Percentiles rank a stretch among this genome's conserved stretches.
These are phyloP conservation scores for Zoanthus solanderi DNA, from an alignment of 92 coral and sea anemone species.

Conservation along the genomic window DNA sequence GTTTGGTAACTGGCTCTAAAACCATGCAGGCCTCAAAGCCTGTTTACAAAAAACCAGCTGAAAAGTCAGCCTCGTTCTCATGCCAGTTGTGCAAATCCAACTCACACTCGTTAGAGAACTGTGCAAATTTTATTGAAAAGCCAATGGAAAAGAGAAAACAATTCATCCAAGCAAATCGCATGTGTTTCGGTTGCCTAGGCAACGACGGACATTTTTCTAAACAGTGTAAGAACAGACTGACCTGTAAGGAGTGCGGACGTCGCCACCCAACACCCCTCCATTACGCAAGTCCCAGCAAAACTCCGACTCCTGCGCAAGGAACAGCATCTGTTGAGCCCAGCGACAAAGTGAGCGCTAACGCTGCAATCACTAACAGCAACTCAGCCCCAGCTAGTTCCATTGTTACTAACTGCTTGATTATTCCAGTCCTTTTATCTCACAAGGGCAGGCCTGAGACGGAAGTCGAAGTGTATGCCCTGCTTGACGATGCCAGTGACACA, in stretches of 20 bases:
- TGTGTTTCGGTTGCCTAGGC: conserved; percentile 18
- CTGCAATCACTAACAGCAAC: conserved; percentile 12
- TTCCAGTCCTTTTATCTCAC: conserved; percentile 61
- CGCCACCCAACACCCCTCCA: conserved; percentile 11
- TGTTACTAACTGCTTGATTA: conserved; percentile 48
- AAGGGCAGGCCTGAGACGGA: conserved; percentile 54
- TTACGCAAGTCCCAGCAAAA: conserved; percentile 6
- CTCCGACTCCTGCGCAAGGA: conserved; percentile 13
- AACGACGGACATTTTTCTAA: conserved; percentile 8
- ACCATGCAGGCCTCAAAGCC: conserved; percentile 28
- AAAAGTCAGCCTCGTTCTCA: conserved; percentile 28
- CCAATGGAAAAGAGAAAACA: conserved; percentile 14
- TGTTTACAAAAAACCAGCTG: conserved; percentile 1
- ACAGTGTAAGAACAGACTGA: conserved; percentile 14
- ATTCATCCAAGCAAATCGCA: conserved; percentile 4
- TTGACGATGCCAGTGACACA: conserved; percentile 73
- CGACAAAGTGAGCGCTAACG: conserved; percentile 8
- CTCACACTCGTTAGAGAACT: conserved; percentile 27
- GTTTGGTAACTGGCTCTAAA: conserved; percentile 30
- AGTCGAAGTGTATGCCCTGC: conserved; percentile 60
- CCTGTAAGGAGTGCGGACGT: conserved; percentile 18
- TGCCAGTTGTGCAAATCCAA: conserved; percentile 41
- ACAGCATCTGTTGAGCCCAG: conserved; percentile 9
- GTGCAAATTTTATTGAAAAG: conserved; percentile 14
- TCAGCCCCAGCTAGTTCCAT: conserved; percentile 13